These are phyloP conservation scores for Alces alces DNA, from an alignment of 2,113 vertebrate species.

Conservation along the genomic window DNA sequence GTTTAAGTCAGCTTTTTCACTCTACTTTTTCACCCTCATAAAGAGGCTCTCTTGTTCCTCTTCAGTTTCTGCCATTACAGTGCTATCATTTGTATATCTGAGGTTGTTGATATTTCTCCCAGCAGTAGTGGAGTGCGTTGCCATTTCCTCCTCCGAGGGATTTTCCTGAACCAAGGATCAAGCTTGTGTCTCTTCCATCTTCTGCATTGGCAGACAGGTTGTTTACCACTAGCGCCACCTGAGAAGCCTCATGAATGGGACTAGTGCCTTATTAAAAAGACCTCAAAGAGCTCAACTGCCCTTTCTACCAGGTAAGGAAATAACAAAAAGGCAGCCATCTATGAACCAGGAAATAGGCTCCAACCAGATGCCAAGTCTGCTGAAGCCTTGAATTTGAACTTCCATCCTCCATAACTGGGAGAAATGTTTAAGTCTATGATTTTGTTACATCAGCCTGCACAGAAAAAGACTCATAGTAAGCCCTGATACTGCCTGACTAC, in stretches of 20 bases:
- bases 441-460: neutral
- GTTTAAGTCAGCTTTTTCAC: neutral
- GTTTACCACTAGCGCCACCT: neutral
- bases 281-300: rapidly evolving
- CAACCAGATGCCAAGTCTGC: neutral
- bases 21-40: neutral
- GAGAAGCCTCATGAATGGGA: neutral
- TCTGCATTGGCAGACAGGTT: neutral
- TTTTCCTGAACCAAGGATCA: neutral
- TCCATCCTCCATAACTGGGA: neutral
- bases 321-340: neutral
- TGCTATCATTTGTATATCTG: neutral
- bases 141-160: neutral
- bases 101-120: neutral
- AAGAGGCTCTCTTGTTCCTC: neutral
- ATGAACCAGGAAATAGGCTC: neutral
- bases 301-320: neutral
- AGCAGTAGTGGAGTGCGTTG: neutral
- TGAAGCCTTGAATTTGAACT: neutral
- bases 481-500: neutral
- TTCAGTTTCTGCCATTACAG: neutral
- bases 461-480: neutral
- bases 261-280: neutral
- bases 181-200: neutral
- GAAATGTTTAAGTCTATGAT: neutral